These are phyloP conservation scores for Halictus rubicundus DNA, from an alignment of 1,140 invertebrate species.

Conservation along the genomic window DNA sequence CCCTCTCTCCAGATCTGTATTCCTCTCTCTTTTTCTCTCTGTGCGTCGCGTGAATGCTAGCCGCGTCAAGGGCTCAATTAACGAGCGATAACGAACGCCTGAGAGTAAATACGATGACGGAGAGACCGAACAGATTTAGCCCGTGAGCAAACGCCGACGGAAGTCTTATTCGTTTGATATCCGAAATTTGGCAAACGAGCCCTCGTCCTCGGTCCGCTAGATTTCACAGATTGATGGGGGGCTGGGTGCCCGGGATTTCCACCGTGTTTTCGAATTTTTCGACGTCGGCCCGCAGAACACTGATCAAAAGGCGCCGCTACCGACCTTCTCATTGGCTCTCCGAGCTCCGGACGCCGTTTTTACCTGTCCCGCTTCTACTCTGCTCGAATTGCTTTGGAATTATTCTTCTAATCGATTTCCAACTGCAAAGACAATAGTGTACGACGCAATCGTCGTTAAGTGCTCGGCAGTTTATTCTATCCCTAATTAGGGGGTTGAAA, in stretches of 20 bases:
- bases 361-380: too few relatives aligned
- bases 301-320: neutral
- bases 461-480: too few relatives aligned
- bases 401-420: too few relatives aligned
- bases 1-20: neutral
- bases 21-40: neutral
- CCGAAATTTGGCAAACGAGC: conserved; percentile 11
- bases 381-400: too few relatives aligned
- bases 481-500: too few relatives aligned
- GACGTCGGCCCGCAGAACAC: neutral
- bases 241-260: neutral
- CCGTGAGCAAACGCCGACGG: conserved; percentile 34
- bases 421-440: too few relatives aligned
- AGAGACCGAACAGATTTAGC: conserved; percentile 36
- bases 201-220: neutral
- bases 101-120: conserved; percentile 61
- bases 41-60: conserved; percentile 55
- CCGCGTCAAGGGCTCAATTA: conserved; percentile 69
- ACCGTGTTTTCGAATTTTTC: neutral
- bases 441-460: too few relatives aligned
- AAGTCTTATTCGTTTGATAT: conserved; percentile 51
- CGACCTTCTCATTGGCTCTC: too few relatives aligned
- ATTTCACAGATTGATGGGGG: conserved; percentile 17
- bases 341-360: too few relatives aligned
- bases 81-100: conserved; percentile 68